Evolutionary conservation across 1,140 invertebrate species (phyloP), one percentile per base, ranked within the genome.

Genomic region (Amyelois transitella): DNA sequence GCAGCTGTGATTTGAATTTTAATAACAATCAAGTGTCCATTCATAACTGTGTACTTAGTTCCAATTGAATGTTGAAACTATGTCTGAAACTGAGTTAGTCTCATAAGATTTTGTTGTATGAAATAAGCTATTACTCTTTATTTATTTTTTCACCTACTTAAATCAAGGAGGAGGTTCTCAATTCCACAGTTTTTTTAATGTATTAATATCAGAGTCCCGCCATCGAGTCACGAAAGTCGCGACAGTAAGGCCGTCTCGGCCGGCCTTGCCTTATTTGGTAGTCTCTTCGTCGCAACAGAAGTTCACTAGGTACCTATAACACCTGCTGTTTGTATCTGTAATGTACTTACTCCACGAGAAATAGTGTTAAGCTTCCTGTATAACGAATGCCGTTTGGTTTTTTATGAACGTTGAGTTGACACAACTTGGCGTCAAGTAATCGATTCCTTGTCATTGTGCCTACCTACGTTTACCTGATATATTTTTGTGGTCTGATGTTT

Each of bases 211-310:
- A 38, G 2, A 32, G 32, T 14, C 32, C n/a, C 7, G 32, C 18
- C 18, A 45, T 10, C 18, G 69, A 71, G 62, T 64, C 58, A 65
- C 69, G 69, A 77, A 66, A 78, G 77, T 71, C 56, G 62, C 69
- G 57, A 58, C 58, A 60, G 20, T 56, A 58, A 76, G 81, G 79
- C 64, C 54, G 53, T 55, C 61, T 60, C 67, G 59, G 58, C 71
- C 78, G 77, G 65, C 66, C 72, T 66, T 71, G 69, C 79, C 75
- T 51, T 76, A 83, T 77, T 75, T 75, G 78, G 81, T 48, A 51
- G 58, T 49, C 50, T 75, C 72, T 69, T 71, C 66, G 66, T 71
- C 66, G 64, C 66, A 54, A 60, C 64, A 66, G 68, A 66, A 55
- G 43, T 55, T 45, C 25, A 52, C 50, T 58, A 54, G 43, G 21